Conservation (phyloP, 2,113 vertebrate species). For the Mionectes macconnelli region DNA sequence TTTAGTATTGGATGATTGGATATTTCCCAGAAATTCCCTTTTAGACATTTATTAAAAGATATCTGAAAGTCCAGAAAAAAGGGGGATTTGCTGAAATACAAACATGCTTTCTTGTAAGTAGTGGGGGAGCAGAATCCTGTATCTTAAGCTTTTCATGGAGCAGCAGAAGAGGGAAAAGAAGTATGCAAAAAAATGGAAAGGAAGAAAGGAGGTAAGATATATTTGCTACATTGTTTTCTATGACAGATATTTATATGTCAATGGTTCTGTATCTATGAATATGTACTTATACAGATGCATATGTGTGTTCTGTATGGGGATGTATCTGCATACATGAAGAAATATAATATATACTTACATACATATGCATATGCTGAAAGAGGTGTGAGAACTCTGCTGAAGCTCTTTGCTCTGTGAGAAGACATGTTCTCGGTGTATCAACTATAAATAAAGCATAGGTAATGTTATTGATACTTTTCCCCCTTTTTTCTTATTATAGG, state of each 20-base stretch:
- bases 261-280: neutral
- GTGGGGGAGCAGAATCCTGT: neutral
- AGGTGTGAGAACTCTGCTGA: neutral
- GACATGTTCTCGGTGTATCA: neutral
- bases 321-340: rapidly evolving
- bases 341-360: neutral
- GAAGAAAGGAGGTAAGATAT: neutral
- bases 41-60: neutral
- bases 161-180: neutral
- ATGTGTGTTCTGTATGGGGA: neutral
- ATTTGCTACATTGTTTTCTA: neutral
- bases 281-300: neutral
- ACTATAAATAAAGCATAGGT: neutral
- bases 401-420: neutral
- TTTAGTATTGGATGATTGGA: neutral
- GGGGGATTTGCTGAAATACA: neutral
- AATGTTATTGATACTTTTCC: neutral
- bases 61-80: neutral
- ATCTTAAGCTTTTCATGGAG: neutral
- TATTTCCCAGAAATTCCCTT: neutral
- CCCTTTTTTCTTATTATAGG: neutral
- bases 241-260: neutral
- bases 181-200: neutral
- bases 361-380: neutral
- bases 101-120: neutral